Conservation (phyloP, 2,888 invertebrate genomes). For the Drosophila subquinaria region DNA sequence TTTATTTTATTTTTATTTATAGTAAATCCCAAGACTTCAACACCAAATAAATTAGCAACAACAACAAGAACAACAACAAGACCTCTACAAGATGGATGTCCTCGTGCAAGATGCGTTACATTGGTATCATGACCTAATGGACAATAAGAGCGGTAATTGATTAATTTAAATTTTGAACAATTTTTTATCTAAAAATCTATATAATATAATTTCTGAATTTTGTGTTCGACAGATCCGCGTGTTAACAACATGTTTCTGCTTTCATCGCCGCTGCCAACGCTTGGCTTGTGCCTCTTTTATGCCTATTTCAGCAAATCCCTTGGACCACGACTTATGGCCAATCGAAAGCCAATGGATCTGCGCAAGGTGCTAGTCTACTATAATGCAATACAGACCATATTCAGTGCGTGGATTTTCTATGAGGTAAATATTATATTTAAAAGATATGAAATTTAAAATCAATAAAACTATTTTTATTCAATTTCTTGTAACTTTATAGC, state of each 20-base stretch:
- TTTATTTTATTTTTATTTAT: not conserved
- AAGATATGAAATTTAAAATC: too few species aligned
- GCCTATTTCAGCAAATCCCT: slow-evolving; percentile 92
- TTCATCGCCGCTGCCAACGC: slow-evolving; percentile 94
- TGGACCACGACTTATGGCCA: slow-evolving; percentile 95
- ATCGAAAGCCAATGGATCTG: slow-evolving; percentile 94
- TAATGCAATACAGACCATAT: slow-evolving; percentile 95
- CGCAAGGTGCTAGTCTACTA: slow-evolving; percentile 92
- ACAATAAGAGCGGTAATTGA: slow-evolving; percentile 89
- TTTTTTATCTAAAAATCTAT: not conserved
- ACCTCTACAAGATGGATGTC: slow-evolving; percentile 77
- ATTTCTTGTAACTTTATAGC: too few species aligned
- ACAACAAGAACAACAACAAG: slow-evolving; percentile 26
- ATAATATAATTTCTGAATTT: not conserved
- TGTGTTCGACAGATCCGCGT: slow-evolving; percentile 90
- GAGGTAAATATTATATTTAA: slow-evolving; percentile 88
- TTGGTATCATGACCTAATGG: slow-evolving; percentile 90
- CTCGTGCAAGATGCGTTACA: slow-evolving; percentile 85
- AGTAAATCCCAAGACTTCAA: not conserved
- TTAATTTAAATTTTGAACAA: not conserved
- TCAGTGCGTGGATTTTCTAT: slow-evolving; percentile 96
- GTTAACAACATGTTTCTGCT: slow-evolving; percentile 96
- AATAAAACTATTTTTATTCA: too few species aligned
- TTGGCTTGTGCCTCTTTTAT: slow-evolving; percentile 93
- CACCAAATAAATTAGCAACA: slow-evolving; percentile 14